phyloP scores from a whole-genome alignment of 2,113 vertebrate species.

The Microcebus jonahi region DNA sequence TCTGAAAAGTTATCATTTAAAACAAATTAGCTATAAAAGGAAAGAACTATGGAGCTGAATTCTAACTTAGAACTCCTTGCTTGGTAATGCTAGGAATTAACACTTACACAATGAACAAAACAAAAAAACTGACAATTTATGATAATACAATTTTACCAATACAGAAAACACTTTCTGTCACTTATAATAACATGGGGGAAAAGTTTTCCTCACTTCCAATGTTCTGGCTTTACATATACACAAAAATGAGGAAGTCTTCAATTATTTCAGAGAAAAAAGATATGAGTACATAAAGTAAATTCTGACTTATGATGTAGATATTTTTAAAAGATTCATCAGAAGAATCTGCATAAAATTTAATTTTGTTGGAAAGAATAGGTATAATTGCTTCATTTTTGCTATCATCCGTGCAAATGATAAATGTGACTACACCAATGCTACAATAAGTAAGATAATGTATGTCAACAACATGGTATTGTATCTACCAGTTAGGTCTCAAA shows the following conservation, averaged over 20 bases:
- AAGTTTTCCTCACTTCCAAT: background rate
- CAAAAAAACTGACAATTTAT: background rate
- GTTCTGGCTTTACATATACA: background rate
- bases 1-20: background rate
- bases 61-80: background rate
- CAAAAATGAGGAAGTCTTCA: background rate
- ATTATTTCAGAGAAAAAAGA: slow-evolving; percentile 37
- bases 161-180: background rate
- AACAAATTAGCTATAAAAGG: background rate
- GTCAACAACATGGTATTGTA: background rate
- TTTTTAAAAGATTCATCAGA: background rate
- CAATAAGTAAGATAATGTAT: background rate
- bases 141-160: slow-evolving; percentile 4
- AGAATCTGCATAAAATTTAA: background rate
- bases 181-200: background rate
- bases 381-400: background rate
- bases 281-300: background rate
- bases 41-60: background rate
- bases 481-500: background rate
- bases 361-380: background rate
- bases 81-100: background rate
- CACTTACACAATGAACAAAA: background rate
- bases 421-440: background rate
- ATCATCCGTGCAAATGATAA: background rate
- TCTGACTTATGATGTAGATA: background rate